Evolutionary conservation across 2,113 vertebrate species (phyloP).

Genomic region (Daubentonia madagascariensis): DNA sequence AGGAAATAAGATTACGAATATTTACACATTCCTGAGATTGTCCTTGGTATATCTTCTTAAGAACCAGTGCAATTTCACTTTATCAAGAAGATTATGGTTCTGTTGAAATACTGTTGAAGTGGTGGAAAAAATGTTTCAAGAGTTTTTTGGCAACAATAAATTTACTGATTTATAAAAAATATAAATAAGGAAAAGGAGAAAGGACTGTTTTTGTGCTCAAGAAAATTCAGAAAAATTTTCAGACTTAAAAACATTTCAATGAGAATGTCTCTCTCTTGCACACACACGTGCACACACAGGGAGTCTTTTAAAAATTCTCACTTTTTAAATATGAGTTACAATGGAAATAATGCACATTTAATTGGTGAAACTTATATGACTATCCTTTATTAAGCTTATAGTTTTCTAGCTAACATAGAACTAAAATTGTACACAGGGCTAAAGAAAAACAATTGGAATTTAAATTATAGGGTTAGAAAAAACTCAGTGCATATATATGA

Average conservation of each 20-base stretch:
- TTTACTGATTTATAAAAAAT: background rate
- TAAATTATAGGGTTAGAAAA: constrained; percentile 4
- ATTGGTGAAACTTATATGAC: background rate
- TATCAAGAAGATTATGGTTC: constrained; percentile 18
- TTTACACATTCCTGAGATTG: constrained; percentile 43
- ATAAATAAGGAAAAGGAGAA: background rate
- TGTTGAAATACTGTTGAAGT: constrained; percentile 28
- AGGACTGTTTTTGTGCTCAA: background rate
- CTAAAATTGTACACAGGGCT: background rate
- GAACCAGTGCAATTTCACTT: constrained; percentile 20
- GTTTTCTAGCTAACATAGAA: constrained; percentile 2
- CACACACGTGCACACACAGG: background rate
- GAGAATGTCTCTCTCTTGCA: background rate
- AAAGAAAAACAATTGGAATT: background rate
- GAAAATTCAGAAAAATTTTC: background rate
- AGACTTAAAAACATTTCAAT: constrained; percentile 14
- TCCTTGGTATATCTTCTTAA: constrained; percentile 37
- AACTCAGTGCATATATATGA: background rate
- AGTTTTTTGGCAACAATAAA: constrained; percentile 1
- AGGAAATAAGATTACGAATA: constrained; percentile 52
- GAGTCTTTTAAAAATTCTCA: constrained; percentile 6
- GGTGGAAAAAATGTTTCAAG: constrained; percentile 2
- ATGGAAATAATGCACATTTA: background rate
- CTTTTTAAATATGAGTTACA: background rate
- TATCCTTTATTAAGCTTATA: background rate